Evolutionary conservation across 1,140 invertebrate species (phyloP).

Genomic region (Drosophila kikkawai): DNA sequence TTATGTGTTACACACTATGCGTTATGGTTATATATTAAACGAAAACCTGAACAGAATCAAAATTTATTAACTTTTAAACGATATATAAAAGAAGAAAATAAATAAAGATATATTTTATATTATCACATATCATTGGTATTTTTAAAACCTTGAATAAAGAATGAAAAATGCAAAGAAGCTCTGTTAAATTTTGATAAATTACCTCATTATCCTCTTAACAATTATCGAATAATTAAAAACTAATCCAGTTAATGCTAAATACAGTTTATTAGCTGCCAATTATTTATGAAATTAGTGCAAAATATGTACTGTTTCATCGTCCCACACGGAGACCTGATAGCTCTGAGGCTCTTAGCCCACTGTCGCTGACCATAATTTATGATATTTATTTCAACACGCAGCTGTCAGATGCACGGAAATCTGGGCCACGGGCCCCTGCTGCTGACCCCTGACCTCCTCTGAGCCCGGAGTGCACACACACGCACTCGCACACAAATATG

Average conservation of each 20-base stretch:
- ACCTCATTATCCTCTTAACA: neutral
- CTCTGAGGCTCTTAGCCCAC: slow-evolving; percentile 9
- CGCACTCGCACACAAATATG: slow-evolving; percentile 65
- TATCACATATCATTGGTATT: too few species aligned
- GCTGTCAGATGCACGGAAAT: slow-evolving; percentile 73
- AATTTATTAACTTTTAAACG: too few species aligned
- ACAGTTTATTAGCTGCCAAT: slow-evolving; percentile 1
- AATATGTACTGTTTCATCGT: slow-evolving; percentile 11
- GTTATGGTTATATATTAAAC: neutral
- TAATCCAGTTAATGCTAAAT: slow-evolving; percentile 1
- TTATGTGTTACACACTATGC: neutral
- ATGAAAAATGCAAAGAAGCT: neutral
- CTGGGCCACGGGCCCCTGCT: slow-evolving; percentile 42
- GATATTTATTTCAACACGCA: slow-evolving; percentile 73
- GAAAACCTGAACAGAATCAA: too few species aligned
- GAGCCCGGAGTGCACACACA: slow-evolving; percentile 16
- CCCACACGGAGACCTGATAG: neutral
- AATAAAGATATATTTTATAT: too few species aligned
- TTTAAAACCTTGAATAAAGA: too few species aligned
- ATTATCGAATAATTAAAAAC: neutral
- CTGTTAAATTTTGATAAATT: neutral
- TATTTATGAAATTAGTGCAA: slow-evolving; percentile 12
- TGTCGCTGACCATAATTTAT: slow-evolving; percentile 67
- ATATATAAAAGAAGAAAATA: too few species aligned
- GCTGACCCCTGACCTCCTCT: slow-evolving; percentile 28